Percentiles rank a stretch among this genome's conserved stretches.
phyloP scores from a whole-genome alignment of 2,888 invertebrate species.

The Auanema freiburgensis region DNA sequence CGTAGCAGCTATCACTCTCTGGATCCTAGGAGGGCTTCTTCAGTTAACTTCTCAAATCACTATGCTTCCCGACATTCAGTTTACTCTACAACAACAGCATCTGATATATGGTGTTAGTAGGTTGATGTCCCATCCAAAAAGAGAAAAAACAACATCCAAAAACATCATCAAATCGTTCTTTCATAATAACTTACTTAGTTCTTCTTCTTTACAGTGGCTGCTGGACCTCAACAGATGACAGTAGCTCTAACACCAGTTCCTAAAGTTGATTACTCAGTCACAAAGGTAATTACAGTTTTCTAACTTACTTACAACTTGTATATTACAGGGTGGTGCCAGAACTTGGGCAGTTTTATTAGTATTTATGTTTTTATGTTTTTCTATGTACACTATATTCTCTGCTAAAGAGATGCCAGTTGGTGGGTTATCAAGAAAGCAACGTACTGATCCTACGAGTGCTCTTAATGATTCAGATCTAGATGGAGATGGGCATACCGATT shows the following conservation, averaged over 20 bases:
- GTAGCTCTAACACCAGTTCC: slow-evolving; percentile 52
- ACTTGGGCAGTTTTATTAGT: slow-evolving; percentile 61
- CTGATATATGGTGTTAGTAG: too few species aligned
- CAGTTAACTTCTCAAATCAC: too few species aligned
- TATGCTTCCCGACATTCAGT: too few species aligned
- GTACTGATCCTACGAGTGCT: background rate
- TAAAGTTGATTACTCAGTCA: slow-evolving; percentile 59
- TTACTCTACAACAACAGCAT: too few species aligned
- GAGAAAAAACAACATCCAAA: too few species aligned
- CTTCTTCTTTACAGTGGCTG: slow-evolving; percentile 35
- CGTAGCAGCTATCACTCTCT: too few species aligned
- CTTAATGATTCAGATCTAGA: slow-evolving; percentile 20
- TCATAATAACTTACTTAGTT: too few species aligned
- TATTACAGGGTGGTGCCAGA: slow-evolving; percentile 53
- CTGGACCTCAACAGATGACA: slow-evolving; percentile 58
- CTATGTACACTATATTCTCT: slow-evolving; percentile 59
- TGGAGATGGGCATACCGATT: slow-evolving; percentile 22
- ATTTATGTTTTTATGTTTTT: slow-evolving; percentile 58
- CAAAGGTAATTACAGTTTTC: slow-evolving; percentile 40
- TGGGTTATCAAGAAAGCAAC: slow-evolving; percentile 5
- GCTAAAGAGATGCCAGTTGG: slow-evolving; percentile 46
- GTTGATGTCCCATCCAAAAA: too few species aligned
- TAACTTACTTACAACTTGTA: background rate
- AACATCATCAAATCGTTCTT: too few species aligned
- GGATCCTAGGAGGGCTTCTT: too few species aligned